Conservation (phyloP, 2,888 invertebrate species). For the Rutpela maculata region DNA sequence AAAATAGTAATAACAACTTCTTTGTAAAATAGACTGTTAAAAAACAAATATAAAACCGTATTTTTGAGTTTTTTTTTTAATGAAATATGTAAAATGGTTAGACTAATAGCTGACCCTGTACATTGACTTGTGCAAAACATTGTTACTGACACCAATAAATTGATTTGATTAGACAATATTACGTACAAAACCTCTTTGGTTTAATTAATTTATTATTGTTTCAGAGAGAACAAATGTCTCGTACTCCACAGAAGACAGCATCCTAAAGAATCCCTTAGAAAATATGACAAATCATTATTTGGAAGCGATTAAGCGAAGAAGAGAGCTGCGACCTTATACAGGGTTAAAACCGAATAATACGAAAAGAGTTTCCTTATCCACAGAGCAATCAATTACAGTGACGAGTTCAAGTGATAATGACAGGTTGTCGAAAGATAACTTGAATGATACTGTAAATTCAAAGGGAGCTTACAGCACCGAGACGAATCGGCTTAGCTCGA, state of each 20-base stretch:
- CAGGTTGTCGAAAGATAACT: conserved; percentile 31
- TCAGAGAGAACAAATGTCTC: not conserved
- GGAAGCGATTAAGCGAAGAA: not conserved
- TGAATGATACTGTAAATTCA: conserved; percentile 29
- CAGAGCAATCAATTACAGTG: conserved; percentile 37
- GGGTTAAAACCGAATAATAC: conserved; percentile 20
- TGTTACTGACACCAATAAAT: no score
- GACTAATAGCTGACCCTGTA: no score
- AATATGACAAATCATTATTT: not conserved
- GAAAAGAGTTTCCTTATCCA: conserved; percentile 33
- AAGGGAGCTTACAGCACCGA: conserved; percentile 13
- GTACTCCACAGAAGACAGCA: not conserved
- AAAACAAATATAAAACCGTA: no score
- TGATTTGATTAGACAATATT: no score
- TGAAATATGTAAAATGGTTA: no score
- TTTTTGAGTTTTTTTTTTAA: no score
- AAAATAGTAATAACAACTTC: no score
- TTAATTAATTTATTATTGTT: not conserved
- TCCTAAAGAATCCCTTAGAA: not conserved
- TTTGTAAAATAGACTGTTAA: no score
- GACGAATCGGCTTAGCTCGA: conserved; percentile 23
- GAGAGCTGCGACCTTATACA: not conserved
- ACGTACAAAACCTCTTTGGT: no score
- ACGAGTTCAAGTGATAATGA: conserved; percentile 38
- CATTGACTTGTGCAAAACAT: no score